These are phyloP conservation scores for Barbus barbus DNA, from an alignment of 2,113 vertebrate genomes.

Conservation along the genomic window DNA sequence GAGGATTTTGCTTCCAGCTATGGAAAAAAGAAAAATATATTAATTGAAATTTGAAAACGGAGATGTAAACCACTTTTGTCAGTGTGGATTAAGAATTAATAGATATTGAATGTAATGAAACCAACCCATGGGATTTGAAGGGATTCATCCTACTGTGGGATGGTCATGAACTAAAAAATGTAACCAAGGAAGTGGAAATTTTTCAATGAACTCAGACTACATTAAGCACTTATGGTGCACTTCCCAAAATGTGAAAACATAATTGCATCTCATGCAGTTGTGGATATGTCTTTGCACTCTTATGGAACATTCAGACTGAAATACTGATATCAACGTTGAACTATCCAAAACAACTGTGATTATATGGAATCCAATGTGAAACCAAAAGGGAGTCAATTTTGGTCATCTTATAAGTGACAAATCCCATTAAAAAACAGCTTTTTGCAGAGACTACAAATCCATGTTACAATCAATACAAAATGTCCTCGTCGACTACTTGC, in stretches of 20 bases:
- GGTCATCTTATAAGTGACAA: slow-evolving; percentile 36
- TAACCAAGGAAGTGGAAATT: slow-evolving; percentile 38
- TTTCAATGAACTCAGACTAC: slow-evolving; percentile 32
- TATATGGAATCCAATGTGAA: slow-evolving; percentile 28
- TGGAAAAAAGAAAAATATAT: slow-evolving; percentile 32
- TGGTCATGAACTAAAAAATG: slow-evolving; percentile 47
- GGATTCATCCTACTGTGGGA: slow-evolving; percentile 33
- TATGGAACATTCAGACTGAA: slow-evolving; percentile 19
- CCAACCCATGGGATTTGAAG: slow-evolving; percentile 43
- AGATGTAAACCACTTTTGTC: slow-evolving; percentile 26
- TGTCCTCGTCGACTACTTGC: slow-evolving; percentile 24
- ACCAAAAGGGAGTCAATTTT: slow-evolving; percentile 27
- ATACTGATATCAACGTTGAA: slow-evolving; percentile 21
- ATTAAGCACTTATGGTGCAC: slow-evolving; percentile 31
- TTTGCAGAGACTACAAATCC: slow-evolving; percentile 41
- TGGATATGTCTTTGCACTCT: slow-evolving; percentile 20
- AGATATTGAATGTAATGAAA: slow-evolving; percentile 39
- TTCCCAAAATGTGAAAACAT: slow-evolving; percentile 50
- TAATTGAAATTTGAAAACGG: slow-evolving; percentile 43
- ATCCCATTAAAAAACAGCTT: not conserved
- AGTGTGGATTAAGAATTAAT: slow-evolving; percentile 40
- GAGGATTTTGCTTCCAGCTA: slow-evolving; percentile 39
- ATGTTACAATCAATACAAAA: slow-evolving; percentile 37
- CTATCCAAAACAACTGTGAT: slow-evolving; percentile 32
- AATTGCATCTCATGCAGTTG: not conserved